Evolutionary conservation across 2,888 invertebrate genomes (phyloP).

Genomic region (Antitype chi): DNA sequence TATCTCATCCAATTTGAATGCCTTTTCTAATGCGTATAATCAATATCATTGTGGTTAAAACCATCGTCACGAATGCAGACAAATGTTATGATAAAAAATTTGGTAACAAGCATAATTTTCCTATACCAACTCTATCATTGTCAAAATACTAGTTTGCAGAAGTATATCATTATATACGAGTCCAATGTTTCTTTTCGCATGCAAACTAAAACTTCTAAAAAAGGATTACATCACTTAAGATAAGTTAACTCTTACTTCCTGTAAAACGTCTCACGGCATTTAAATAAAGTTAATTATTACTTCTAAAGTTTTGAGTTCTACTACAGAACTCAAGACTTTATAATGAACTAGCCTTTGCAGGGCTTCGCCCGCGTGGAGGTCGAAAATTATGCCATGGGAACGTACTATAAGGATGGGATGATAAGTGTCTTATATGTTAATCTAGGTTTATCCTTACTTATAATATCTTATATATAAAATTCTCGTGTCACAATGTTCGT

Average conservation of each 20-base stretch:
- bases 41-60: background rate
- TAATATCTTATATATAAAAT: no score
- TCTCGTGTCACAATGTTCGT: no score
- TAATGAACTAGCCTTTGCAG: no score
- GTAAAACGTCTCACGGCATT: slow-evolving; percentile 17
- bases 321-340: background rate
- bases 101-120: background rate
- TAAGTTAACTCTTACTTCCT: slow-evolving; percentile 19
- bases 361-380: no score
- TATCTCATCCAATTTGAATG: slow-evolving; percentile 33
- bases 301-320: no score
- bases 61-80: background rate
- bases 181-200: slow-evolving; percentile 4
- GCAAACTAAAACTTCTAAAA: background rate
- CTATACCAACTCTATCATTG: background rate
- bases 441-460: no score
- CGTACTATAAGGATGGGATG: no score
- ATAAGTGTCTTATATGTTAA: no score
- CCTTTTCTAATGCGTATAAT: slow-evolving; percentile 13
- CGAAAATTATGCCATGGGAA: no score
- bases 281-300: background rate
- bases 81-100: background rate
- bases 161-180: background rate
- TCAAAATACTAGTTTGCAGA: background rate
- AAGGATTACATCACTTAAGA: slow-evolving; percentile 16